Base-by-base conservation (phyloP, 2,888 invertebrate species). In the Peribatodes rhomboidaria region DNA sequence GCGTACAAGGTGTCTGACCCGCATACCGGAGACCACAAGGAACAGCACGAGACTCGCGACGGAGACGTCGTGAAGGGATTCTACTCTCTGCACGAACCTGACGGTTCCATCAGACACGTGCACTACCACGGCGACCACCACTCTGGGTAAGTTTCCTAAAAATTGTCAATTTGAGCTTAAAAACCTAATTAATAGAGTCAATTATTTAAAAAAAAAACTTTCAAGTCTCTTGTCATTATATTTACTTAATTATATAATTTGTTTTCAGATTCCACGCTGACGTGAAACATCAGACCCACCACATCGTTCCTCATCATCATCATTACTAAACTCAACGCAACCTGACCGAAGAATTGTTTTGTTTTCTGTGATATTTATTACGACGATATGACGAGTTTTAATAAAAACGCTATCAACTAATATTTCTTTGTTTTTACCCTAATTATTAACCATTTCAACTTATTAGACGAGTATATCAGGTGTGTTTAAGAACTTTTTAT, bases 41-140 rank as follows among this genome's bases (percentile, higher is more conserved):
- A 73, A 68, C 85, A 85, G 76, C 83, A 84, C 62, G 85, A 85
- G 76, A 62, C 73, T 53, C 85, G 85, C 71, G 83, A 85, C 68
- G 85, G 85, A 14, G 85, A 84, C 69, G 79, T 77, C 50, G 84
- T 84, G 60, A 82, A 82, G 75, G 85, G 84, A 44, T 80, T 73
- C 71, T 85, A 85, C 79, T 77, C 78, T 41, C 77, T 85, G 71
- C 83, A 83, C 44, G 80, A 85, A 64, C 81, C 84, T 13, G 84
- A 85, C 57, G 84, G 84, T 56, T 78, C 81, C 68, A 58, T 81
- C 71, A 77, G 85, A 37, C 74, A 77, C 52, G 84, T 84, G 39
- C 76, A 83, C 63, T 79, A 78, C 70, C 67, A 74, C 14, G 75
- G 76, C 4, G 77, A 80, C 52, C 66, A 78, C 41, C 75, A 78